Evolutionary conservation across 2,888 invertebrate species (phyloP).

Genomic region (Drosophila meridionalis): DNA sequence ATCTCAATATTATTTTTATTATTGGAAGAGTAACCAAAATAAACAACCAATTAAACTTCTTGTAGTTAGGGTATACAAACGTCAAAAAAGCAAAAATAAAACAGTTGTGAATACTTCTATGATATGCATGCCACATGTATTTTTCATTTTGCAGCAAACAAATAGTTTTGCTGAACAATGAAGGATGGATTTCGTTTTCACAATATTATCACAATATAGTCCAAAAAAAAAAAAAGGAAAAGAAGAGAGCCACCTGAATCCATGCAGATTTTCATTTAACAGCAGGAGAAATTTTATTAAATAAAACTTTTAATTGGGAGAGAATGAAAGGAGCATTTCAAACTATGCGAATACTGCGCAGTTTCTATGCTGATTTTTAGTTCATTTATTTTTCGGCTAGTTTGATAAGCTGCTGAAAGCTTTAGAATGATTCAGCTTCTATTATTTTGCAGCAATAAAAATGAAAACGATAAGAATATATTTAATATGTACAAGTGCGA

Average conservation of each 20-base stretch:
- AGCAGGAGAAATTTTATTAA: not conserved
- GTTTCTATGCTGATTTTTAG: not conserved
- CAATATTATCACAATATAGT: conserved; percentile 9
- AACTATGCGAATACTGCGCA: conserved; percentile 3
- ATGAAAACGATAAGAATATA: not conserved
- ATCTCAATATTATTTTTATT: not conserved
- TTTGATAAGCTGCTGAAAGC: conserved; percentile 2
- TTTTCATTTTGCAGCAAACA: conserved; percentile 5
- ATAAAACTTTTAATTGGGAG: conserved; percentile 4
- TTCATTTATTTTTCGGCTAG: not conserved
- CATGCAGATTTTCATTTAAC: conserved; percentile 5
- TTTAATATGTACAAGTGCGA: not conserved
- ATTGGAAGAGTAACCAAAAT: not conserved
- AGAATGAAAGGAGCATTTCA: not conserved
- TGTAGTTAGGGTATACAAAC: not conserved
- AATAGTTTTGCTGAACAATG: conserved; percentile 29
- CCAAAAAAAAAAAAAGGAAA: not conserved
- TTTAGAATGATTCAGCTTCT: not conserved
- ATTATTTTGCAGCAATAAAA: not conserved
- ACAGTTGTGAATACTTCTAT: not conserved
- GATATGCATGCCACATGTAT: conserved; percentile 4
- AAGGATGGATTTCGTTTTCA: conserved; percentile 2
- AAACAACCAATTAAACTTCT: not conserved
- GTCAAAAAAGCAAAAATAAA: not conserved
- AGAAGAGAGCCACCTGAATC: not conserved